Percentiles rank a stretch among this genome's conserved stretches.
phyloP scores from a whole-genome alignment of 1,140 invertebrate genomes.

The Galendromus occidentalis region DNA sequence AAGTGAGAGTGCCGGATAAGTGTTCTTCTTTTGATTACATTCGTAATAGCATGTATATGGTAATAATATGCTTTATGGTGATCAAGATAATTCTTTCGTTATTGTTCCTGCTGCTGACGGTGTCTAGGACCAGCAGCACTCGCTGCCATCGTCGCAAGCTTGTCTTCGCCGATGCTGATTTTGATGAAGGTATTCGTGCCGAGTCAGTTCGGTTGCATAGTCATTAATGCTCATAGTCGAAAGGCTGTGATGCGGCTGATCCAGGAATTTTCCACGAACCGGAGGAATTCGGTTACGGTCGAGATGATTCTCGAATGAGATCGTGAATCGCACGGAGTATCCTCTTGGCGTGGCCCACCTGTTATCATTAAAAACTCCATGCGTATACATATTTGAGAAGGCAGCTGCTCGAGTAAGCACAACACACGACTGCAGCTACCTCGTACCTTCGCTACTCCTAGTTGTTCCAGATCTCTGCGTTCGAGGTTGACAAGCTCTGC shows the following conservation, averaged over 20 bases:
- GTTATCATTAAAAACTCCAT: not conserved
- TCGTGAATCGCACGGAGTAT: slow-evolving; percentile 79
- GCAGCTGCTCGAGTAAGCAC: not conserved
- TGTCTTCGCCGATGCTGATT: not conserved
- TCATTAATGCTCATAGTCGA: not conserved
- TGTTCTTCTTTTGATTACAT: too few species aligned
- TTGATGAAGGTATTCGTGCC: not conserved
- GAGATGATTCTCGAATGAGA: slow-evolving; percentile 26
- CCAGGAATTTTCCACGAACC: not conserved
- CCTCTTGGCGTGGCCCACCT: slow-evolving; percentile 80
- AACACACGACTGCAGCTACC: not conserved
- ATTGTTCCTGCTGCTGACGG: not conserved
- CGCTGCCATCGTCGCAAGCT: not conserved
- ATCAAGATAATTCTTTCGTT: not conserved
- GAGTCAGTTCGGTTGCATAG: not conserved
- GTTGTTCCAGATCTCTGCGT: slow-evolving; percentile 33
- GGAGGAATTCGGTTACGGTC: too few species aligned
- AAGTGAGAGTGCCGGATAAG: too few species aligned
- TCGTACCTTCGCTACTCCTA: slow-evolving; percentile 11
- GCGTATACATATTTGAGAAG: not conserved
- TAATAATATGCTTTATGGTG: too few species aligned
- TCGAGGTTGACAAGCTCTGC: slow-evolving; percentile 66
- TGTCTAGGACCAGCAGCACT: too few species aligned
- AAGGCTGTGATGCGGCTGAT: not conserved
- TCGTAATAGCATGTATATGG: too few species aligned